Percentiles rank a stretch among this genome's conserved stretches.
phyloP scores from a whole-genome alignment of 2,888 invertebrate species.

The Agonum fuliginosum region DNA sequence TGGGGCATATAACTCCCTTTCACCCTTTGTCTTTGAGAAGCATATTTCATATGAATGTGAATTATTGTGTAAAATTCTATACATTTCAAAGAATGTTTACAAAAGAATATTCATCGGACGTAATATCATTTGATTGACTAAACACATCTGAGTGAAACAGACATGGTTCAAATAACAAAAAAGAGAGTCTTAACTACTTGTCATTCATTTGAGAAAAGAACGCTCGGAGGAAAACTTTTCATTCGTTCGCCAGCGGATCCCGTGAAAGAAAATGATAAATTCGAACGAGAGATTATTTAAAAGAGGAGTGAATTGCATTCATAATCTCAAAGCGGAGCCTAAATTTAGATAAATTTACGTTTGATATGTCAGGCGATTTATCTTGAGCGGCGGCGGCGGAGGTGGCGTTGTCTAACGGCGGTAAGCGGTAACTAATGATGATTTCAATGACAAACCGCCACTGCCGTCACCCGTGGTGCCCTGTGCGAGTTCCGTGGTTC shows the following conservation, averaged over 20 bases:
- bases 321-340: conserved; percentile 58
- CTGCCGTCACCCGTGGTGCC: conserved; percentile 8
- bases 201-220: conserved; percentile 40
- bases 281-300: conserved; percentile 54
- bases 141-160: conserved; percentile 35
- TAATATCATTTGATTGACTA: conserved; percentile 42
- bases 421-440: conserved; percentile 60
- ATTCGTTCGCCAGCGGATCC: conserved; percentile 2
- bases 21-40: no score
- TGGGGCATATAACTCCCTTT: no score
- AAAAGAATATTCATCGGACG: no score
- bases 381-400: conserved; percentile 48
- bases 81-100: no score
- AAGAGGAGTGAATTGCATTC: conserved; percentile 59
- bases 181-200: conserved; percentile 50
- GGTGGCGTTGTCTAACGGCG: conserved; percentile 46
- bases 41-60: no score
- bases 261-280: conserved; percentile 59
- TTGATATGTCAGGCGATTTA: conserved; percentile 60
- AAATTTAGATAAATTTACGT: conserved; percentile 60
- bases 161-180: conserved; percentile 41
- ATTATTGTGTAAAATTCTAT: no score
- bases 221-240: neutral
- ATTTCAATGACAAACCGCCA: conserved; percentile 60
- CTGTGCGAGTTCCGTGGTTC: no score